phyloP scores from a whole-genome alignment of 1,140 invertebrate species.

The Mactra quadrangularis region DNA sequence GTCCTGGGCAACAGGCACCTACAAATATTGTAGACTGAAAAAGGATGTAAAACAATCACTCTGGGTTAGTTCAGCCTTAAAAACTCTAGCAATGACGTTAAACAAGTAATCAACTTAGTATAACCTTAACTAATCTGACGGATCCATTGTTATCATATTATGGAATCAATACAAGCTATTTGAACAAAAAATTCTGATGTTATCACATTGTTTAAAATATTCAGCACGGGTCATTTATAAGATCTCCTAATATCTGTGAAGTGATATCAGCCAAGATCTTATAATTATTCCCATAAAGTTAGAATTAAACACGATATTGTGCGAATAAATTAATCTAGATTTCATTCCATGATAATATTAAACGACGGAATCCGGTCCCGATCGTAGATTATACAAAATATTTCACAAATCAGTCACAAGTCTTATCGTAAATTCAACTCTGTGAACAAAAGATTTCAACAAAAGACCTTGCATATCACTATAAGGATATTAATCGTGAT shows the following conservation, averaged over 20 bases:
- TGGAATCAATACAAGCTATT: conserved; percentile 20
- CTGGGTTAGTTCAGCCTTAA: no score
- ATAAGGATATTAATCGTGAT: no score
- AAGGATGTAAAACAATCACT: no score
- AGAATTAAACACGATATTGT: conserved; percentile 58
- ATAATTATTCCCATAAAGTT: conserved; percentile 44
- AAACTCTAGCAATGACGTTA: no score
- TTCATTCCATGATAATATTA: conserved; percentile 48
- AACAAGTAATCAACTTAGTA: no score
- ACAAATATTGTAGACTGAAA: no score
- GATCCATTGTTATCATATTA: no score
- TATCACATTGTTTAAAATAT: conserved; percentile 46
- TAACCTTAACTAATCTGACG: no score
- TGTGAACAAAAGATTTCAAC: no score
- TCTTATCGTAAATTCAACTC: no score
- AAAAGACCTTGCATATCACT: no score
- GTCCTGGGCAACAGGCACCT: no score
- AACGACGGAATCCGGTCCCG: conserved; percentile 47
- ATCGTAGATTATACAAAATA: conserved; percentile 36
- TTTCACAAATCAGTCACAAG: conserved; percentile 38
- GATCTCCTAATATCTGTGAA: conserved; percentile 26
- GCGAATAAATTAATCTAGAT: conserved; percentile 61
- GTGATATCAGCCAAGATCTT: conserved; percentile 5
- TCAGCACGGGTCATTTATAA: conserved; percentile 29
- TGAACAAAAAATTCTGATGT: conserved; percentile 11